These are phyloP conservation scores for Dyspetes luteomarginatus DNA, from an alignment of 2,888 invertebrate genomes.

Conservation along the genomic window DNA sequence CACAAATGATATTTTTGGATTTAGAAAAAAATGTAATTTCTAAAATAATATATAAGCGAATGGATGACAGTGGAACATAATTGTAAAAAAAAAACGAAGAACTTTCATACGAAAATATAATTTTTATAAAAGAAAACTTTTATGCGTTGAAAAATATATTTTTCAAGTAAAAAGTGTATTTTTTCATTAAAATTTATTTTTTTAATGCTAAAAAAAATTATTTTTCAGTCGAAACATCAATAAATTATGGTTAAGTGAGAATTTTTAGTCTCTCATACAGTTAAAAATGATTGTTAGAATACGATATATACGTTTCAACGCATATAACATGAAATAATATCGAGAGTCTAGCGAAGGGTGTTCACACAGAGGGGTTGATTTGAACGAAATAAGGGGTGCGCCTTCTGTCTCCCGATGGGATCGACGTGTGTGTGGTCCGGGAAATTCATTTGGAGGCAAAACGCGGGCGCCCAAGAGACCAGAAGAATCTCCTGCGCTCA, in stretches of 20 bases:
- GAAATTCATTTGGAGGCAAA: conserved; percentile 53
- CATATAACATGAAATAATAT: not conserved
- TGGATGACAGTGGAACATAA: no score
- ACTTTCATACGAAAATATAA: not conserved
- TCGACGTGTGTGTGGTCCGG: conserved; percentile 35
- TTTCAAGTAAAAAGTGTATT: not conserved
- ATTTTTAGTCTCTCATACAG: not conserved
- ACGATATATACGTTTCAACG: not conserved
- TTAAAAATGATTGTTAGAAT: not conserved
- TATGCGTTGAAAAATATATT: not conserved
- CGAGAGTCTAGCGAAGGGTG: not conserved
- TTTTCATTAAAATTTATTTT: no score
- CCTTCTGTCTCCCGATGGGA: conserved; percentile 42
- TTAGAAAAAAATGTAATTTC: no score
- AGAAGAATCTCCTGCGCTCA: not conserved
- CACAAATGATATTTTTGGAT: no score
- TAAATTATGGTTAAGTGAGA: not conserved
- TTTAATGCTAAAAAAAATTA: no score
- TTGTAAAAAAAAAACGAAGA: not conserved
- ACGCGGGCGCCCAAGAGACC: conserved; percentile 30
- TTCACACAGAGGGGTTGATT: not conserved
- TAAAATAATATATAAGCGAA: no score
- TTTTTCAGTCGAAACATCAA: not conserved
- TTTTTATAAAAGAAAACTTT: not conserved
- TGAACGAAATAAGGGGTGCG: conserved; percentile 16